Percentiles rank a stretch among this genome's conserved stretches.
These are phyloP conservation scores for Centrocercus urophasianus DNA, from an alignment of 2,113 vertebrate species.

Conservation along the genomic window DNA sequence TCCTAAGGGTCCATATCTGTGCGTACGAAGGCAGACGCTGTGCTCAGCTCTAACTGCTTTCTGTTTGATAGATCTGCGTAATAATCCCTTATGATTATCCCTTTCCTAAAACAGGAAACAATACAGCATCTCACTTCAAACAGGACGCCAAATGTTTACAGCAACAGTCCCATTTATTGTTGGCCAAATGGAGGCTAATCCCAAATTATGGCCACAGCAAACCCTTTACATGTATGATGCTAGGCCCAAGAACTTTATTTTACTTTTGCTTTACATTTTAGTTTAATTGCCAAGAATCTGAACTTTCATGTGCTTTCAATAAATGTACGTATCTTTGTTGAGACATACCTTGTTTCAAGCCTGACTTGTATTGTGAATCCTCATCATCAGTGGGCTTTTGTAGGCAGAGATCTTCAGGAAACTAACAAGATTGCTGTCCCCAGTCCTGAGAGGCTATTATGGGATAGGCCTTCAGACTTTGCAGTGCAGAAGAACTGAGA, in stretches of 20 bases:
- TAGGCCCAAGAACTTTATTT: neutral
- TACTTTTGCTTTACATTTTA: neutral
- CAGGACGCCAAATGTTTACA: neutral
- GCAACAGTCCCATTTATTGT: neutral
- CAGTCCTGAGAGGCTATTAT: neutral
- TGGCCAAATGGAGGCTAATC: conserved; percentile 22
- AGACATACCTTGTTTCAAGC: neutral
- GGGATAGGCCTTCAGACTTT: neutral
- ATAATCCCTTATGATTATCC: conserved; percentile 53
- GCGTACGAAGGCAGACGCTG: conserved; percentile 39
- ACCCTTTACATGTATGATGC: neutral
- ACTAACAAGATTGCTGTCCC: neutral
- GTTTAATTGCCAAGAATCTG: conserved; percentile 22
- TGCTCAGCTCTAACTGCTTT: conserved; percentile 54
- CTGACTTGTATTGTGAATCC: neutral
- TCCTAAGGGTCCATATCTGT: conserved; percentile 72
- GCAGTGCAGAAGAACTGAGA: neutral
- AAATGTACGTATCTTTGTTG: neutral
- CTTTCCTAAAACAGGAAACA: conserved; percentile 47
- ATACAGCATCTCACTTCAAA: conserved; percentile 14
- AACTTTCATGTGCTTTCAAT: conserved; percentile 22
- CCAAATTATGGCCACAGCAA: conserved; percentile 3
- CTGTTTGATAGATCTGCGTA: conserved; percentile 36
- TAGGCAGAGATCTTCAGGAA: accelerated
- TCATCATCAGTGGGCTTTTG: neutral